Evolutionary conservation across 92 coral and sea anemone genomes (phyloP).

Genomic region (Nematostella vectensis): DNA sequence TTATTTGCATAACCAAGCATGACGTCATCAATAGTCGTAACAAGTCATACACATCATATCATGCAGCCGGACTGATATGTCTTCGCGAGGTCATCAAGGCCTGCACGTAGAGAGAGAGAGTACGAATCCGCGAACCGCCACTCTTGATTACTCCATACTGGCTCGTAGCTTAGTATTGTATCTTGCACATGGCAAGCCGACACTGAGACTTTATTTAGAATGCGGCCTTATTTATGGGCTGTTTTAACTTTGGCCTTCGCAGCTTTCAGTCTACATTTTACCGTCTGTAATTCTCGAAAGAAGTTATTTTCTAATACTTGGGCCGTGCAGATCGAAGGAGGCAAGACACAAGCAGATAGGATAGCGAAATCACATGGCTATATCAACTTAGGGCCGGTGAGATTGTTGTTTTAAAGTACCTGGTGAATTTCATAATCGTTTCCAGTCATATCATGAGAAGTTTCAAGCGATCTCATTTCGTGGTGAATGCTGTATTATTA

Average conservation of each 20-base stretch:
- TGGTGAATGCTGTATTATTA: conserved; percentile 8
- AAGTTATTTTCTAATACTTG: conserved; percentile 77
- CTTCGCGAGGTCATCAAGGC: too few species aligned
- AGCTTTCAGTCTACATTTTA: neutral
- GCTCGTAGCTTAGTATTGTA: neutral
- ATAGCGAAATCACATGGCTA: conserved; percentile 66
- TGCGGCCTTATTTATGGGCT: conserved; percentile 1
- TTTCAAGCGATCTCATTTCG: too few species aligned
- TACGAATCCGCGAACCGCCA: too few species aligned
- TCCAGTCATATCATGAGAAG: too few species aligned
- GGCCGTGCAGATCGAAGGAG: conserved; percentile 83
- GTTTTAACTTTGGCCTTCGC: neutral
- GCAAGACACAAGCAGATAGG: conserved; percentile 63
- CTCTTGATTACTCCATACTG: too few species aligned
- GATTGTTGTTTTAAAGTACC: too few species aligned
- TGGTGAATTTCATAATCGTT: too few species aligned
- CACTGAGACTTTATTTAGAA: neutral
- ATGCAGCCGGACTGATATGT: too few species aligned
- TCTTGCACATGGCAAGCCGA: neutral
- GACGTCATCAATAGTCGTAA: neutral
- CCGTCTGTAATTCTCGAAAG: conserved; percentile 2
- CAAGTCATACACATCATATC: too few species aligned
- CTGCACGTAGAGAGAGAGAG: too few species aligned
- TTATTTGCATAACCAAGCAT: neutral
- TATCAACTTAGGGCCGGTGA: conserved; percentile 84